phyloP scores from a whole-genome alignment of 2,888 invertebrate genomes.

The Choreutis nemorana region DNA sequence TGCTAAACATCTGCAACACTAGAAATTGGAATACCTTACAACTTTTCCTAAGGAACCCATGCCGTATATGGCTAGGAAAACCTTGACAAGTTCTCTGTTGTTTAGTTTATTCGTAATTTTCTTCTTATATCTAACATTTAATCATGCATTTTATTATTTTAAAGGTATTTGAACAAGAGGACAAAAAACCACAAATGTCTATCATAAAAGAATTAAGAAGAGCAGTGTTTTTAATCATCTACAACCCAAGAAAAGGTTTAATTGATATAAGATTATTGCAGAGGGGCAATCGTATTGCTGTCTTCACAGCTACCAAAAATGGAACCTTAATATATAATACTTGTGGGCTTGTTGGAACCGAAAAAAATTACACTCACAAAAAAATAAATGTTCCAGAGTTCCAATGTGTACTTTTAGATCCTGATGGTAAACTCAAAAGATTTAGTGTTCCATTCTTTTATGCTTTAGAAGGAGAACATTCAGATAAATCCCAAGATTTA shows the following conservation, averaged over 20 bases:
- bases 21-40: too few species aligned
- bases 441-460: slow-evolving; percentile 91
- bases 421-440: slow-evolving; percentile 82
- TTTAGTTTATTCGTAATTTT: neutral
- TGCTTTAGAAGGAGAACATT: slow-evolving; percentile 87
- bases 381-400: slow-evolving; percentile 69
- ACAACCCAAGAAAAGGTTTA: slow-evolving; percentile 90
- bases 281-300: slow-evolving; percentile 88
- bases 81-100: too few species aligned
- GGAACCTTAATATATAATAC: slow-evolving; percentile 82
- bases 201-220: slow-evolving; percentile 61
- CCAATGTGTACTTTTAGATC: slow-evolving; percentile 83
- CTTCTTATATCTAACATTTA: neutral
- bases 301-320: slow-evolving; percentile 88
- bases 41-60: too few species aligned
- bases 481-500: slow-evolving; percentile 85
- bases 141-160: slow-evolving; percentile 14
- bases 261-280: slow-evolving; percentile 94
- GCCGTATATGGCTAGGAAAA: too few species aligned
- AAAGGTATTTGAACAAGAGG: slow-evolving; percentile 52
- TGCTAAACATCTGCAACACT: too few species aligned
- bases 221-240: slow-evolving; percentile 88
- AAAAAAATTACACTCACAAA: slow-evolving; percentile 60
- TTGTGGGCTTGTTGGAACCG: slow-evolving; percentile 81
- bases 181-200: slow-evolving; percentile 45